Base-by-base conservation (phyloP, 2,888 invertebrate species). In the Nemotelus nigrinus region DNA sequence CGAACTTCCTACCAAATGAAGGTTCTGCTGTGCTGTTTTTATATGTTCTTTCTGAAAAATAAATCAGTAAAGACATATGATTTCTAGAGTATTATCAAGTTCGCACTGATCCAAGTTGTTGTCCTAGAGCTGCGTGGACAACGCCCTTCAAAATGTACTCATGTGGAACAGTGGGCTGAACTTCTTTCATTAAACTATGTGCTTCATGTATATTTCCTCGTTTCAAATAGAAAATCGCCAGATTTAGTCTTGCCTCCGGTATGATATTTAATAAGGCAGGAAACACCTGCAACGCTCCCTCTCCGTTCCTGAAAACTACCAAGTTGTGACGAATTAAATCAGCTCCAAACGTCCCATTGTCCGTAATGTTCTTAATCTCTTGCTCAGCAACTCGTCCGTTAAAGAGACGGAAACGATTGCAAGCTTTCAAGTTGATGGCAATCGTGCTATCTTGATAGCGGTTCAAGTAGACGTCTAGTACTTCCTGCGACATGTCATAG, bases 71-170 rank as follows among this genome's bases (percentile, higher is more conserved):
- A 10, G n/a, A 58, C 1, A 5, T 7, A 58, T 58, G 8, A 58
- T 58, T 1, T 10, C 10, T 58, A 25, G 50, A 50, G 77, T n/a
- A 8, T 47, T 68, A 39, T 48, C 50, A 6, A 50, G 3, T 41
- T 53, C 90, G 89, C 86, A 97, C 97, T 81, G 97, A 96, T 79
- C 94, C 93, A 79, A 94, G 91, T 83, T 97, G 96, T 84, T 98
- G 98, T 1, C 97, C 99, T 48, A 98, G 90, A 0, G 95, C 91
- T 0, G 97, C 97, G 85, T 97, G 96, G 0, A 98, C 97, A 43
- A 99, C 97, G 0, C 97, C 99, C 84, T 99, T 96, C 60, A 99
- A 89, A 81, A 99, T 97, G 85, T 97, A 98, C 85, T 99, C 99
- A 82, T 97, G 94, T 0, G 99, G 97, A 2, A 96, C 94, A 1